Evolutionary conservation across 2,888 invertebrate genomes (phyloP), one percentile per base, ranked within the genome.

Genomic region (Portevinia maculata): DNA sequence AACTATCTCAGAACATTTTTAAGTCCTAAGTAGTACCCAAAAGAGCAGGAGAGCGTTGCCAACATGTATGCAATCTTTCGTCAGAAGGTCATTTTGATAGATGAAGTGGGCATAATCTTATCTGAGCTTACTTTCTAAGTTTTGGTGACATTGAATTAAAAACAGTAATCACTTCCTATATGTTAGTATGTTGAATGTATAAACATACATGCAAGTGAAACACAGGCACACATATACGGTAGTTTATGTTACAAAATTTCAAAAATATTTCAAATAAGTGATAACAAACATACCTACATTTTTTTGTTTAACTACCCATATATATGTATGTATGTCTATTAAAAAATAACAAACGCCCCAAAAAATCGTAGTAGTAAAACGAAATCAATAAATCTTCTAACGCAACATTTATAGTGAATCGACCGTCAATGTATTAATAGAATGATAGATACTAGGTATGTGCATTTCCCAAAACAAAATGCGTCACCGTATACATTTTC

Each of bases 401-500:
- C n/a, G 48, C 37, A 28, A 70, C 59, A 69, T 60, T 15, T 30
- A 53, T 41, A 53, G 9, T 19, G 28, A 71, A 62, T 46, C 71
- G 62, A 62, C 62, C 71, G 19, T 30, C 39, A 30, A 7, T 37
- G 3, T 62, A 62, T 74, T 53, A 50, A 57, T 55, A 71, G 60
- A 60, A 39, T 57, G 48, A 39, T 48, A 57, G 39, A 64, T 55
- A 37, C 34, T 39, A n/a, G n/a, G n/a, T n/a, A 15, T 74, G 55
- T 74, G 74, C 74, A 74, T 74, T 74, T 74, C 64, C 74, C 64
- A 74, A 74, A 74, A 74, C 74, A 74, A 55, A 53, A 50, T 74
- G 74, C 48, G 74, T 74, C 74, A 74, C 32, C 21, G 9, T 17
- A 30, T 71, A 71, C 39, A 53, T 73, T 60, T 15, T 62, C 34